Base-by-base conservation (phyloP, 2,113 vertebrate genomes). In the Sylvietta virens region DNA sequence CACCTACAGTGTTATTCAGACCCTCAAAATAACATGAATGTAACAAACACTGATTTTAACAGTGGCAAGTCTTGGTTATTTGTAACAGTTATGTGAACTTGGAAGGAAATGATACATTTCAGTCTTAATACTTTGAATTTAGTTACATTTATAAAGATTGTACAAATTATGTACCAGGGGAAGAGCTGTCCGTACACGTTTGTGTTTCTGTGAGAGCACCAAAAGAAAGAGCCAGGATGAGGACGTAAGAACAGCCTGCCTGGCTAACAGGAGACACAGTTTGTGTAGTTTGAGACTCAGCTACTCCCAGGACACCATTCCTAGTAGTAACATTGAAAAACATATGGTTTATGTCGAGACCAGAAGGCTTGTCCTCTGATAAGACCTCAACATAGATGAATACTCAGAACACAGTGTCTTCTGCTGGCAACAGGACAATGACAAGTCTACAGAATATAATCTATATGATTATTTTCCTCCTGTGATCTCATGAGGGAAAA, bases 181-280 rank as follows among this genome's bases (percentile, higher is more conserved):
- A 89, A 70, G n/a, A 51, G 22, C 56, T 15, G 2, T 28, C 15
- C 21, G 10, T 71, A 5, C 0, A 0, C 18, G 6, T 39, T n/a
- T n/a, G 8, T 61, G 3, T 31, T 88, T 65, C 53, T 61, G 33
- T 79, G 73, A 35, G 37, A 74, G 16, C 2, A 7, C 33, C 21
- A 14, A 40, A 56, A 40, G 28, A 76, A 64, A 14, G 17, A 67
- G 20, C 13, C 13, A 39, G n/a, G 13, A 31, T 15, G 17, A 66
- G 40, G 33, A 39, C 16, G 14, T 58, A 58, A 69, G 42, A 57
- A 39, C 2, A 6, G 23, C n/a, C 24, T 74, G 23, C 39, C 30
- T 47, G 71, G 30, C 11, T 85, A 53, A 22, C 24, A 88, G 28
- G 23, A 66, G 56, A 30, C 16, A 8, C 26, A 56, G 9, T 74